phyloP scores from a whole-genome alignment of 1,140 invertebrate genomes.

The Bombus consobrinus region DNA sequence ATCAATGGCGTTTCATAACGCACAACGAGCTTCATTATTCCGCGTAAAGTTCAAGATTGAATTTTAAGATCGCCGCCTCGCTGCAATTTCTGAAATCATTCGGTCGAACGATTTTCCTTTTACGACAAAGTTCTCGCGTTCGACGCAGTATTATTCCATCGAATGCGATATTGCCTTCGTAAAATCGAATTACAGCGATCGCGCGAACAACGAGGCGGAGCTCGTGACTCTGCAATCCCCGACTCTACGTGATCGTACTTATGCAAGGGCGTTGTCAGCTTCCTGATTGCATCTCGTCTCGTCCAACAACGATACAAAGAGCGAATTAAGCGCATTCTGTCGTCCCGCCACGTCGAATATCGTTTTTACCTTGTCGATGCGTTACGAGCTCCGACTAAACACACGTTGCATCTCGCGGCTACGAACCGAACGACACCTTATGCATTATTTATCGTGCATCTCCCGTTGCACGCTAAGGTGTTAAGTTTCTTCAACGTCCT shows the following conservation, averaged over 20 bases:
- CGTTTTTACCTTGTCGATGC: constrained; percentile 5
- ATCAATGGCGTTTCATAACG: too few relatives aligned
- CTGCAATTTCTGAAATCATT: too few relatives aligned
- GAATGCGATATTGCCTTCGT: background rate
- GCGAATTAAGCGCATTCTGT: background rate
- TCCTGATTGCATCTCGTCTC: background rate
- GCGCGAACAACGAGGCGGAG: background rate
- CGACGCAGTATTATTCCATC: background rate
- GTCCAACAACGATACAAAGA: background rate
- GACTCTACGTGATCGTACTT: constrained; percentile 6
- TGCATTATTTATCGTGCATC: constrained; percentile 37
- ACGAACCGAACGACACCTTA: constrained; percentile 5
- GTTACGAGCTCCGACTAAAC: background rate
- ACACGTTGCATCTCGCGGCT: constrained; percentile 3
- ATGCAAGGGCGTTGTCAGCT: constrained; percentile 15
- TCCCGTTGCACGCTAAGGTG: constrained; percentile 2
- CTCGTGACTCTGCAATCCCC: background rate
- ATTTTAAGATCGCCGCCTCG: too few relatives aligned
- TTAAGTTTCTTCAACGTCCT: constrained; percentile 26
- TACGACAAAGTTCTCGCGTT: background rate
- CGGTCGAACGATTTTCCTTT: background rate
- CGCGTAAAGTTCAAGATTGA: too few relatives aligned
- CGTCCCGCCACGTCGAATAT: background rate
- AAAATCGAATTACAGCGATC: background rate
- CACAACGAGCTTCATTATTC: too few relatives aligned